Conservation (phyloP, 1,140 invertebrate species). For the Euwallacea fornicatus region DNA sequence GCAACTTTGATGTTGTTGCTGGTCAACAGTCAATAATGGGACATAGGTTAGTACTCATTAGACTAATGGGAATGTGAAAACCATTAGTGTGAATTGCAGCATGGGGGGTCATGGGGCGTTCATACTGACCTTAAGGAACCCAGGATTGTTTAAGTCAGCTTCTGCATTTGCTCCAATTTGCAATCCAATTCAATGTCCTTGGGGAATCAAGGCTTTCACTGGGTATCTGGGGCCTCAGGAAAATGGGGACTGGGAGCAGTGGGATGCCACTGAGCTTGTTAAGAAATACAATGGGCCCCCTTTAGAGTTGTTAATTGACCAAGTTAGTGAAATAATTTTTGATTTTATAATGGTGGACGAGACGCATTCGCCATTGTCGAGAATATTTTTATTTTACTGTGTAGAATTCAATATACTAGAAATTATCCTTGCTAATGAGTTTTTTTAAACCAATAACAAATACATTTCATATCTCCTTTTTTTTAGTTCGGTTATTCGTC, state of each 20-base stretch:
- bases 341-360: neutral
- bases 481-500: too few species aligned
- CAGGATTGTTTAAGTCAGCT: conserved; percentile 84
- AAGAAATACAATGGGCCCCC: conserved; percentile 83
- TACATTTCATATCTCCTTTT: too few species aligned
- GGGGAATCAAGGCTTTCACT: conserved; percentile 87
- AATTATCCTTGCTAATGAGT: neutral
- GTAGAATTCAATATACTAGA: neutral
- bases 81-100: conserved; percentile 58
- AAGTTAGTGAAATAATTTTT: conserved; percentile 61
- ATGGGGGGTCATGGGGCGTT: conserved; percentile 98
- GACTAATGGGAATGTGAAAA: neutral
- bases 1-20: conserved; percentile 68
- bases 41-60: conserved; percentile 64
- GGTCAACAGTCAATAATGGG: conserved; percentile 80
- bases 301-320: conserved; percentile 86
- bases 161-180: conserved; percentile 97
- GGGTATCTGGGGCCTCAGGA: conserved; percentile 80
- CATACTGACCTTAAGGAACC: conserved; percentile 89
- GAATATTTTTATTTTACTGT: too few species aligned
- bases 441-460: too few species aligned
- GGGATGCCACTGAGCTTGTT: conserved; percentile 86
- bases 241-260: conserved; percentile 73
- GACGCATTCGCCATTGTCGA: too few species aligned
- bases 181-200: conserved; percentile 81